Percentiles rank a stretch among this genome's conserved stretches.
Conservation (phyloP, 64 coral and sea anemone species). For the Montipora foliosa region DNA sequence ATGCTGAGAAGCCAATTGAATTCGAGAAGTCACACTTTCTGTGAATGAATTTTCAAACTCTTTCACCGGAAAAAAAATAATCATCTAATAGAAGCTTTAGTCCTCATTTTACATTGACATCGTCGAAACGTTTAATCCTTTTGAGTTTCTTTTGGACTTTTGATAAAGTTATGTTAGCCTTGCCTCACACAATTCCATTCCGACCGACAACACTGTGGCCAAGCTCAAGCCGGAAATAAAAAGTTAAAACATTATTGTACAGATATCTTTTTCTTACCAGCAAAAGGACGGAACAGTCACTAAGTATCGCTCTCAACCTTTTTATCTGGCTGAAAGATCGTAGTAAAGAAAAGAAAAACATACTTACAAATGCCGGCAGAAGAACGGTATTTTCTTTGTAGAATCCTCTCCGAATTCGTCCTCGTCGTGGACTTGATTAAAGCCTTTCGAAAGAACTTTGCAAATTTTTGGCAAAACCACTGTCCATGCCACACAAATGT, state of each 20-base stretch:
- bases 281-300: no score
- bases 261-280: no score
- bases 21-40: not conserved
- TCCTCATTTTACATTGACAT: not conserved
- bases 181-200: no score
- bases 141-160: no score
- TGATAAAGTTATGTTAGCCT: no score
- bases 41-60: not conserved
- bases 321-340: not conserved
- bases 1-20: not conserved
- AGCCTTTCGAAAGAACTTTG: not conserved
- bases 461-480: constrained; percentile 45
- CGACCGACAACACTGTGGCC: no score
- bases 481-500: constrained; percentile 48
- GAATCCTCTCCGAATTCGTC: not conserved
- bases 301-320: no score
- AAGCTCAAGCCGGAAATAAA: no score
- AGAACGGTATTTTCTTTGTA: not conserved
- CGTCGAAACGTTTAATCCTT: no score
- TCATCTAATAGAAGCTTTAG: not conserved
- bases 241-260: no score
- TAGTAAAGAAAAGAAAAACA: not conserved
- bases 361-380: constrained; percentile 62
- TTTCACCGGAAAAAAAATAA: not conserved
- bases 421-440: not conserved